A percentile compares a stretch with the other conserved stretches of the same genome.
Evolutionary conservation across 2,888 invertebrate species (phyloP).

Genomic region (Andrena haemorrhoa): DNA sequence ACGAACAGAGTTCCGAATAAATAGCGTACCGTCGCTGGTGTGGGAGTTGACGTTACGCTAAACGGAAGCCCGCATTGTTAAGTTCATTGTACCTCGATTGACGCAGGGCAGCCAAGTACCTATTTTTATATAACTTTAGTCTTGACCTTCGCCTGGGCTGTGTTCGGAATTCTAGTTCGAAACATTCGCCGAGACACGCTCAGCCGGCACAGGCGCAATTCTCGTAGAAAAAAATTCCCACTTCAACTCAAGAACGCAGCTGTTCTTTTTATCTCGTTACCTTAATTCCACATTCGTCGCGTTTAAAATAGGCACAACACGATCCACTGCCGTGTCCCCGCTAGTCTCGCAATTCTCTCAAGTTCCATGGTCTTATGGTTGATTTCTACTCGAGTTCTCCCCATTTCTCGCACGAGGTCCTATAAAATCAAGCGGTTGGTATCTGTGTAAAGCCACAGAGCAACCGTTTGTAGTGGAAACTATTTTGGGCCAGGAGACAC

Average conservation of each 20-base stretch:
- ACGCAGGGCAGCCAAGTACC: constrained; percentile 28
- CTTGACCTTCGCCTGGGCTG: constrained; percentile 62
- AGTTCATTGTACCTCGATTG: constrained; percentile 62
- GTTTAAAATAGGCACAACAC: constrained; percentile 4
- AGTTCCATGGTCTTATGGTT: no score
- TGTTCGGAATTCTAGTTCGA: constrained; percentile 36
- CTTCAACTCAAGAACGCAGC: constrained; percentile 25
- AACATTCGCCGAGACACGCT: constrained; percentile 18
- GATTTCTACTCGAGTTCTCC: no score
- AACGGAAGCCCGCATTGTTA: constrained; percentile 46
- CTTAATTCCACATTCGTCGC: neutral
- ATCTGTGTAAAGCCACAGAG: no score
- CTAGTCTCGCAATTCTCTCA: no score
- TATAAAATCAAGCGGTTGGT: no score
- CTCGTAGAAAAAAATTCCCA: constrained; percentile 36
- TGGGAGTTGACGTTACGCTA: neutral
- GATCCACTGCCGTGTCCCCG: no score
- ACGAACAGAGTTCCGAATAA: neutral
- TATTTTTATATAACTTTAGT: constrained; percentile 63
- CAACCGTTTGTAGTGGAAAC: no score
- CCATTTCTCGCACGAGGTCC: no score
- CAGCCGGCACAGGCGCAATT: neutral
- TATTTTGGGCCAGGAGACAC: no score
- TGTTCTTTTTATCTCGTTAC: constrained; percentile 17
- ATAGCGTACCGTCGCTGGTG: neutral